Base-by-base conservation (phyloP, 2,888 invertebrate species). In the Aleiodes leptofemur region DNA sequence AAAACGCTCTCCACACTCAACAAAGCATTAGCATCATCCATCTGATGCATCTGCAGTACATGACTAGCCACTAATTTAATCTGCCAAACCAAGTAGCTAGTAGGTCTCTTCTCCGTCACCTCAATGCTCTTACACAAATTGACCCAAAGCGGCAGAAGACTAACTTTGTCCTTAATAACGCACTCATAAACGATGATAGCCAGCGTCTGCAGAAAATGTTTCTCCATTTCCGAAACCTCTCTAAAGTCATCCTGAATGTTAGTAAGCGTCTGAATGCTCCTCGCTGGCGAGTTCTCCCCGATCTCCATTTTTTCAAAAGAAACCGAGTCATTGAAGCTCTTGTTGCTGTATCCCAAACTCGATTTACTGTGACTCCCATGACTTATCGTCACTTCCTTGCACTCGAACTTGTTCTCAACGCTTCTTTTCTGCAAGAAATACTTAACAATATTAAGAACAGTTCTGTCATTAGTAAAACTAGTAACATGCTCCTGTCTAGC, bases 121-220 rank as follows among this genome's bases (percentile, higher is more conserved):
- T 92, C 91, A 78, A 94, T 87, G 79, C 92, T 92, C 91, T 94
- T 91, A 77, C 88, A 85, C 78, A 86, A 83, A 79, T 93, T 92
- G 3, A 95, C 91, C 92, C 95, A 95, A 68, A 94, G 91, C 1
- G 95, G 94, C 79, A 96, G 88, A 16, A 95, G 92, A 84, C 94
- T 94, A 83, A 96, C 90, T 83, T 95, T 95, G 88, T 97, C 96
- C 83, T 94, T 93, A 2, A 95, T 93, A 0, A 96, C 93, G 72
- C 96, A 96, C 86, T 96, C 96, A 83, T 96, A 95, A 6, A 95
- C 93, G 23, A 95, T 91, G 59, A 86, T 87, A 13, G 86, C 86
- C 55, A 89, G 84, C 3, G 83, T 86, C 76, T 89, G 87, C 38
- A 86, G 75, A 72, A 87, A 88, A 29, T 85, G 81, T 66, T 80